Evolutionary conservation across 2,797 vertebrate genomes (phyloP).

Genomic region (Propithecus perrieri): DNA sequence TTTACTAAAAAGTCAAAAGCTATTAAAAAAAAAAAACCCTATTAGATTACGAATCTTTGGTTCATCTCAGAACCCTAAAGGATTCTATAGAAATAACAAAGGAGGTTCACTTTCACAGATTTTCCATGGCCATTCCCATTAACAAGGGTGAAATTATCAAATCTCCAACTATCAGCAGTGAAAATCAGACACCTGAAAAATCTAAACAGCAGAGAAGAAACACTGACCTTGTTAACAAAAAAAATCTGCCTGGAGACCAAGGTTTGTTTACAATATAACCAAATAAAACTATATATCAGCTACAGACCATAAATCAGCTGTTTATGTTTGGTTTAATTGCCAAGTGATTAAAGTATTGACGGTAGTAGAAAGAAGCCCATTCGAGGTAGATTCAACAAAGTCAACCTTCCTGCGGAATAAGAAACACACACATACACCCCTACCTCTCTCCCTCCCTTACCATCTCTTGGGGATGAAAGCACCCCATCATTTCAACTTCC

Average conservation of each 20-base stretch:
- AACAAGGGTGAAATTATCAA: conserved; percentile 19
- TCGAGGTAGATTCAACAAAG: conserved; percentile 36
- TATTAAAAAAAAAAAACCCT: background rate
- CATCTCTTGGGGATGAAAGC: background rate
- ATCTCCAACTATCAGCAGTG: background rate
- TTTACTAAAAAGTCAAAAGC: background rate
- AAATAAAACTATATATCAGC: conserved; percentile 29
- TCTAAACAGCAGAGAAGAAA: background rate
- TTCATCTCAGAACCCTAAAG: background rate
- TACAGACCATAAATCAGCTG: background rate
- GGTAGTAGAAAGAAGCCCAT: background rate
- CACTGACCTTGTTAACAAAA: background rate
- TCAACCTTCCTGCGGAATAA: background rate
- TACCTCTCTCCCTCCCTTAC: background rate
- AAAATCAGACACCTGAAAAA: background rate
- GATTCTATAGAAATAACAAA: conserved; percentile 12
- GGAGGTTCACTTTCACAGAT: conserved; percentile 4
- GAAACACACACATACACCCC: background rate
- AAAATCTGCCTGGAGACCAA: background rate
- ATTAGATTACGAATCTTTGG: background rate
- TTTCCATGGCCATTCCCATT: background rate
- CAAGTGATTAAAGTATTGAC: conserved; percentile 20
- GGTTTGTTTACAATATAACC: conserved; percentile 37
- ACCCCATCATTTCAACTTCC: background rate
- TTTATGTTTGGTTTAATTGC: conserved; percentile 29